Base-by-base conservation (phyloP, 2,797 vertebrate species). In the Odontamblyopus lacepedii region DNA sequence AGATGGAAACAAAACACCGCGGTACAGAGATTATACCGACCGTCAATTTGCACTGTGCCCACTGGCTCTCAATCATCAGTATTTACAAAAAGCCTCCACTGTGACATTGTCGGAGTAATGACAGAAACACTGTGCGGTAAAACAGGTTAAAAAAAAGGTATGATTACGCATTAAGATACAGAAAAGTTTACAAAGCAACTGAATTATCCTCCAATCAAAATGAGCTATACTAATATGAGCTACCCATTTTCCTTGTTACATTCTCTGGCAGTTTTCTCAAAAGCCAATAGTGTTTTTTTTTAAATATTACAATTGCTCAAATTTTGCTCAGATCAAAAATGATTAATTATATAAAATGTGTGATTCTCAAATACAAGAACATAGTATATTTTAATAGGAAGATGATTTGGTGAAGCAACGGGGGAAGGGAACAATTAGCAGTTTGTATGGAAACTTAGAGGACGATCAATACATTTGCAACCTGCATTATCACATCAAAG, bases 1-100 rank as follows among this genome's bases (percentile, higher is more conserved):
- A 66, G 80, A 80, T 77, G 75, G 89, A 90, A 91, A 90, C 87
- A 82, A 80, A 89, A 91, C 78, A 82, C 89, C 3, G 53, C 77
- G 16, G 70, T 79, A 79, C 81, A 41, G 64, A 83, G 83, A 87
- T 88, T 86, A 91, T 50, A 48, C n/a, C 70, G 78, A 63, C 79
- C 32, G 67, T 85, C 87, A 74, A 84, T 75, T 75, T 80, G 62
- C 62, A 76, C 69, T 27, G 73, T 67, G 74, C 77, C 74, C 68
- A 69, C 69, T 74, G 82, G 81, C 78, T 83, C 67, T 80, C 76
- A 80, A 67, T 89, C 83, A 85, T 74, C 67, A 71, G 71, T 67
- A 61, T 32, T 70, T 23, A 55, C 65, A 53, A 67, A 81, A 16
- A 11, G 16, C 11, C 53, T 76, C 57, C 63, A 74, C 51, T 50